Evolutionary conservation across 2,888 invertebrate species (phyloP), one percentile per base, ranked within the genome.

Genomic region (Allygus modestus): DNA sequence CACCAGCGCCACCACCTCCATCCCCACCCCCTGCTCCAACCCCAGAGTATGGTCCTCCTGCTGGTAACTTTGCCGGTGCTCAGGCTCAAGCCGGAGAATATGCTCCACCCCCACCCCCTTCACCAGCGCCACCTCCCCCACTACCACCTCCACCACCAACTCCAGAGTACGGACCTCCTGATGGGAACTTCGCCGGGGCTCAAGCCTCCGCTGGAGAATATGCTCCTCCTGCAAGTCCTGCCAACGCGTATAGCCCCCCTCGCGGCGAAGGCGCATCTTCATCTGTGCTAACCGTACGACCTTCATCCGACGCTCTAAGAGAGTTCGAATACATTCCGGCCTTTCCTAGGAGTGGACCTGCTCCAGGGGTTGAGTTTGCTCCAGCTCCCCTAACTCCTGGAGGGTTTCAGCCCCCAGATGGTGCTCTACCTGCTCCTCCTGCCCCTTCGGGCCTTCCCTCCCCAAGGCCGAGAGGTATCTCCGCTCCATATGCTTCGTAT

Each of bases 331-430:
- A 43, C 43, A 23, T 82, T 0, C 69, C 82, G 1, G 82, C 82
- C 2, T 82, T 82, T 20, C 81, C 81, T 15, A 23, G 58, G 0
- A 17, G 54, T 0, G 17, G 33, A 11, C 54, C 81, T 11, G 31
- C 31, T 7, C 23, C 41, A 20, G 23, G 43, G 7, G 43, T 65
- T 11, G 82, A 65, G 23, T 43, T 46, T 41, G 37, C 61, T 9
- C 81, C 61, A 0, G 58, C 46, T 17, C 58, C 81, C 20, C 58
- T 51, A 23, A 58, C 69, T 4, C 69, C 82, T 28, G 41, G 12
- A 28, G 82, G 43, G 7, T 82, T 82, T n/a, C 23, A 82, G 12
- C 82, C 82, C 28, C 82, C 82, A 0, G 82, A 82, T 82, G 82
- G 82, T n/a, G 82, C 82, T 20, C 69, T 82, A 2, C 82, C 69